Conservation (phyloP, 37 sponge, comb jelly and placozoan genomes). For the Ephydatia muelleri region DNA sequence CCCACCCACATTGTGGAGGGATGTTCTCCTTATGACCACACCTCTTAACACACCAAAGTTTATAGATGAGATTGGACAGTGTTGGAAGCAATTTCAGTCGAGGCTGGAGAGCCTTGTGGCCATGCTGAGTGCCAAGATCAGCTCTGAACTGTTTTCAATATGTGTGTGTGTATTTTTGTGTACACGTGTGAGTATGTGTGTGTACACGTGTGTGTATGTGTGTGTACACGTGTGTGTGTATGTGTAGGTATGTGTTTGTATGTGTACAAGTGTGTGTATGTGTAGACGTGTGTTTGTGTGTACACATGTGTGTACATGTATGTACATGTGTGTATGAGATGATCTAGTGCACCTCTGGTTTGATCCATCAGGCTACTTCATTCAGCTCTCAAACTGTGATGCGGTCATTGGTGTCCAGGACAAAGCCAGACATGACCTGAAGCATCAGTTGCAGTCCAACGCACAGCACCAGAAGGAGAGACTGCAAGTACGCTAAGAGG, state of each 20-base stretch:
- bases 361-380: neutral
- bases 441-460: neutral
- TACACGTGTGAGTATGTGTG: neutral
- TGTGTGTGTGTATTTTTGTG: neutral
- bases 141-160: neutral
- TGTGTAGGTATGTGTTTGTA: neutral
- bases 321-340: slow-evolving; percentile 10
- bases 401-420: neutral
- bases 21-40: neutral
- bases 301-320: slow-evolving; percentile 28
- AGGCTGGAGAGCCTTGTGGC: neutral
- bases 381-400: neutral
- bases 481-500: neutral
- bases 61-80: neutral
- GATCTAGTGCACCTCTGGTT: neutral
- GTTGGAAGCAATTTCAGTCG: neutral
- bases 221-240: slow-evolving; percentile 20
- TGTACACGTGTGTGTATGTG: slow-evolving; percentile 20
- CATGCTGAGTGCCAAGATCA: neutral
- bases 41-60: neutral
- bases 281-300: too few species aligned
- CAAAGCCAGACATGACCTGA: neutral
- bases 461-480: neutral
- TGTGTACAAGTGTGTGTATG: slow-evolving; percentile 19
- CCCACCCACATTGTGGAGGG: neutral